phyloP scores from a whole-genome alignment of 2,113 vertebrate genomes.

The Entosphenus tridentatus region DNA sequence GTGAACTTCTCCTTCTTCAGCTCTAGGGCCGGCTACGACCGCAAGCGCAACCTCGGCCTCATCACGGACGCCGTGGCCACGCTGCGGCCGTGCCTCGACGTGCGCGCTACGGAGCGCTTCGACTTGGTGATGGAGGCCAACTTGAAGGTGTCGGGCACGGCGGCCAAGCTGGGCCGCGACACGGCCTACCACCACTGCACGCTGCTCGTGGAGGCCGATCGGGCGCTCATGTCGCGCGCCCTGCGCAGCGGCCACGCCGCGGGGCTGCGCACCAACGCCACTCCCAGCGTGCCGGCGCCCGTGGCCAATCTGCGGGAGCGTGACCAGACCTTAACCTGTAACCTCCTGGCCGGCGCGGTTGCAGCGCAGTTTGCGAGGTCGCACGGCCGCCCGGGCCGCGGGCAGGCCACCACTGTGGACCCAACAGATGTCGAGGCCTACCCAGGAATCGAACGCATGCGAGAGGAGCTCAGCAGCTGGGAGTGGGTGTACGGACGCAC shows the following conservation, averaged over 20 bases:
- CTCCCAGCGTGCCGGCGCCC: constrained; percentile 43
- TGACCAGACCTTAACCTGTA: constrained; percentile 36
- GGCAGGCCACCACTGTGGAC: constrained; percentile 23
- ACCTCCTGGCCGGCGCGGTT: constrained; percentile 34
- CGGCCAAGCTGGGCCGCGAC: constrained; percentile 52
- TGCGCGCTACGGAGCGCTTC: constrained; percentile 38
- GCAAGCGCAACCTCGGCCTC: constrained; percentile 46
- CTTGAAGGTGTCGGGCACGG: constrained; percentile 75
- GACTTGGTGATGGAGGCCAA: constrained; percentile 48
- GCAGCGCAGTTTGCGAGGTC: constrained; percentile 32
- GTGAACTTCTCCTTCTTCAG: constrained; percentile 85
- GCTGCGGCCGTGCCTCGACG: constrained; percentile 32
- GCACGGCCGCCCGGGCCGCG: constrained; percentile 21
- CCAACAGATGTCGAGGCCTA: constrained; percentile 37
- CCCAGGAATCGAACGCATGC: constrained; percentile 32
- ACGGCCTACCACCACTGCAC: constrained; percentile 81
- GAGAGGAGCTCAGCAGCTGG: constrained; percentile 44
- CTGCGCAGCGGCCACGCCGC: constrained; percentile 34
- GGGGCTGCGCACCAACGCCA: constrained; percentile 59
- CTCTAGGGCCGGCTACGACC: constrained; percentile 43
- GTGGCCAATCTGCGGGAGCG: constrained; percentile 54
- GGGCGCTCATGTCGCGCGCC: constrained; percentile 28
- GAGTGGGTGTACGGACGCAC: constrained; percentile 75
- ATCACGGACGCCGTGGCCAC: constrained; percentile 38
- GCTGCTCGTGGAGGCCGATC: constrained; percentile 39